These are phyloP conservation scores for Bellardia pandia DNA, from an alignment of 2,888 invertebrate species.

Conservation along the genomic window DNA sequence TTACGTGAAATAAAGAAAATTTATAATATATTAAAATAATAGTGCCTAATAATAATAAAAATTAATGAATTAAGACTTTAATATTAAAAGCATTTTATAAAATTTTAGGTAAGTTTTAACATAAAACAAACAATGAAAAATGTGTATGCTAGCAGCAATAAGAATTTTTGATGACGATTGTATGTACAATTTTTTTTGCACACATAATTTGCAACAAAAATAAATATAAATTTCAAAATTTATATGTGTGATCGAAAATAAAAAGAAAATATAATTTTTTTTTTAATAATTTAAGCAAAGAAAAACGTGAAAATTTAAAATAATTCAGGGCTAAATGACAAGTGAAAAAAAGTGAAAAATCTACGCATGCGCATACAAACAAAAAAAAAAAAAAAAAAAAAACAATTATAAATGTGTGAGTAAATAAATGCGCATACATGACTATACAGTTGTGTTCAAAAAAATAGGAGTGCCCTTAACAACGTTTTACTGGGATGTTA, in stretches of 20 bases:
- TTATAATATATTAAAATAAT: constrained; percentile 24
- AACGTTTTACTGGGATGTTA: too few species aligned
- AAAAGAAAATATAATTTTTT: background rate
- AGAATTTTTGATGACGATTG: too few species aligned
- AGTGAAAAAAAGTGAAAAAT: constrained; percentile 29
- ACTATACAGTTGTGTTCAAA: too few species aligned
- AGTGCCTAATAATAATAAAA: constrained; percentile 30
- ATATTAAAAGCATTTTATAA: constrained; percentile 62
- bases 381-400: constrained; percentile 2
- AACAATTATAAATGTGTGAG: background rate
- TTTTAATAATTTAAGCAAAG: background rate
- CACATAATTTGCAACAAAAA: background rate
- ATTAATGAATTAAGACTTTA: constrained; percentile 68
- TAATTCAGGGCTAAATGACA: constrained; percentile 1
- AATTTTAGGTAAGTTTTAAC: constrained; percentile 66
- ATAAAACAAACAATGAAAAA: too few species aligned
- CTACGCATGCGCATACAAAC: constrained; percentile 17
- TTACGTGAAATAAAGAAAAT: constrained; percentile 47
- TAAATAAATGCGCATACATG: constrained; percentile 34
- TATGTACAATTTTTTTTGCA: too few species aligned
- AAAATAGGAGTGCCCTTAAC: too few species aligned
- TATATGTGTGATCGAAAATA: background rate
- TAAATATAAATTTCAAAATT: background rate
- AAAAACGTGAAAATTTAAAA: constrained; percentile 14
- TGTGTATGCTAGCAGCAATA: too few species aligned